Evolutionary conservation across 2,888 invertebrate species (phyloP), one percentile per base, ranked within the genome.

Genomic region (Heliconius sara): DNA sequence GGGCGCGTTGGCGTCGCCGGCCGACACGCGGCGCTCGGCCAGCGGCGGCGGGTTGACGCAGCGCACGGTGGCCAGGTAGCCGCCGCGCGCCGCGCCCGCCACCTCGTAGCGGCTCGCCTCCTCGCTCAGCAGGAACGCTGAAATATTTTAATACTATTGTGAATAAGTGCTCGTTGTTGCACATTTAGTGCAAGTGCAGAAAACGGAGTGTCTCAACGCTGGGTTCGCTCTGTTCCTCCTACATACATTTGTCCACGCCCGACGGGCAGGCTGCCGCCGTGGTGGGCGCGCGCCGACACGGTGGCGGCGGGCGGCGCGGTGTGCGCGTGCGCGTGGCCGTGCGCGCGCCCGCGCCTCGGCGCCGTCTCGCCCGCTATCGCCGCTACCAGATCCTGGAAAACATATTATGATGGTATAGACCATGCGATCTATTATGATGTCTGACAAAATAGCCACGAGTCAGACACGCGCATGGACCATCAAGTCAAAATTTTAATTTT

Each of bases 351-450:
- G 71, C 88, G 89, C 81, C 91, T 89, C 86, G 91, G 90, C 86
- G 90, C 86, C 76, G 92, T 90, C 84, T 93, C 93, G 71, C 93
- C 93, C 78, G 92, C 91, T 86, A 93, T 89, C 80, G 95, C 95
- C 84, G 96, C 96, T 84, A 96, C 95, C 85, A 96, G 93, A 93
- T 96, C 96, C 92, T 95, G 96, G 34, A 30, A 75, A 66, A 76
- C 16, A 30, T 88, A 57, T 22, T 10, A 19, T 12, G 43, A 7
- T 9, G 7, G 0, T 57, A 57, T 57, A 57, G 57, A 19, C 6
- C 9, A 9, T 6, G 57, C 57, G 5, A 22, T 22, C 7, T 1
- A 16, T 47, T 47, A 47, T 16, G 47, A 16, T 13, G 52, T 52
- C 52, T 52, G 16, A 52, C 5, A 52, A 5, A 52, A 19, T 19